These are phyloP conservation scores for Myotis pilosus DNA, from an alignment of 2,797 vertebrate genomes.

Conservation along the genomic window DNA sequence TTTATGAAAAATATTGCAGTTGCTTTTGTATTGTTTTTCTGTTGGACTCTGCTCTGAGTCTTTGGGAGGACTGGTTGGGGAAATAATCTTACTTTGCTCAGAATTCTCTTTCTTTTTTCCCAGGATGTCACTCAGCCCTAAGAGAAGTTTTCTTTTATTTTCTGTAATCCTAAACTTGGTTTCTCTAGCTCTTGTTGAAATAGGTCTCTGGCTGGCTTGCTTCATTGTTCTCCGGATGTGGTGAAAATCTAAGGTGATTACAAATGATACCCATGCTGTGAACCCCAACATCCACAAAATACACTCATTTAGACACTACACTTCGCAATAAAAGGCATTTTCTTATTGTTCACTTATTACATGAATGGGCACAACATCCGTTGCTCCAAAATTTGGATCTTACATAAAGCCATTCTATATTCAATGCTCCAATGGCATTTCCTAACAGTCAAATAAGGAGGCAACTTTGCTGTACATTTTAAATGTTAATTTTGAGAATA, in stretches of 20 bases:
- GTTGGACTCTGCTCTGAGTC: neutral
- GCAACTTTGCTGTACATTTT: slow-evolving; percentile 12
- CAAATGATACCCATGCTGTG: neutral
- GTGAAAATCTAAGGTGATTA: neutral
- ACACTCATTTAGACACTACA: neutral
- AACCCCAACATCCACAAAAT: neutral
- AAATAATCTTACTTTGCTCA: neutral
- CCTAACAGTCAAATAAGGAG: slow-evolving; percentile 50
- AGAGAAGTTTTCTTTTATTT: neutral
- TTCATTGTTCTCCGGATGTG: neutral
- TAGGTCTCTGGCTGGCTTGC: neutral
- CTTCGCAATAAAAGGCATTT: neutral
- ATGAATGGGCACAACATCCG: neutral
- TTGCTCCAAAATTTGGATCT: slow-evolving; percentile 37
- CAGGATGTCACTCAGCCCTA: neutral
- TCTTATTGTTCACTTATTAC: neutral
- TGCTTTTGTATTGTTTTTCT: neutral
- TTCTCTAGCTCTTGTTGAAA: neutral
- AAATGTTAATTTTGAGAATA: slow-evolving; percentile 64
- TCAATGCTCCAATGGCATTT: neutral
- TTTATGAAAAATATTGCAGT: neutral
- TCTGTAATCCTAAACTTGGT: neutral
- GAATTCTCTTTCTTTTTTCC: neutral
- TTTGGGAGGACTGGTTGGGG: neutral
- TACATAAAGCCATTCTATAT: neutral